Conservation (phyloP, 2,113 vertebrate species). For the Azemiops feae region DNA sequence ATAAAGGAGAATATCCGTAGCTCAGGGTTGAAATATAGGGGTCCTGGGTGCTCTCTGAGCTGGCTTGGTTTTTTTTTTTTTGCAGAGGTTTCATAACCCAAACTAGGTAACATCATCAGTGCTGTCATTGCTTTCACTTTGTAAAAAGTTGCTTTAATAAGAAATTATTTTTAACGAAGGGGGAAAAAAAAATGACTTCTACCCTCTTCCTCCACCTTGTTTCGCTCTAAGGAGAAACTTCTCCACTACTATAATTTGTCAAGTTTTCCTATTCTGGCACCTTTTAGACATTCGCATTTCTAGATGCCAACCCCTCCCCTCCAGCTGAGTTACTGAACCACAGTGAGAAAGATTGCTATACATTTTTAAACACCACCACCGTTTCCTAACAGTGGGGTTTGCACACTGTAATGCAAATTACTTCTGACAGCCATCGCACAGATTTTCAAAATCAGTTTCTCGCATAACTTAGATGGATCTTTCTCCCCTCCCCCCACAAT, state of each 20-base stretch:
- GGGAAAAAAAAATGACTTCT: not conserved
- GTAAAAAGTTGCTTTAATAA: not conserved
- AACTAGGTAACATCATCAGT: not conserved
- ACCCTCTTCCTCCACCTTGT: not conserved
- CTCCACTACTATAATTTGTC: not conserved
- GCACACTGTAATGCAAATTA: not conserved
- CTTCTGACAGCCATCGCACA: not conserved
- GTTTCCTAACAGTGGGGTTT: not conserved
- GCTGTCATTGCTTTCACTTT: not conserved
- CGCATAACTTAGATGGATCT: not conserved
- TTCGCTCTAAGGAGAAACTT: not conserved
- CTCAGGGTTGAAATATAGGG: too few relatives aligned
- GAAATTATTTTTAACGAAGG: not conserved
- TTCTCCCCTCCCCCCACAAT: not conserved
- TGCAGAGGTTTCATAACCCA: not conserved
- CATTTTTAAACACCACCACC: not conserved
- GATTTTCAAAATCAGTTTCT: not conserved
- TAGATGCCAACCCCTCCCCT: not conserved
- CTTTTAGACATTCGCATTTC: not conserved
- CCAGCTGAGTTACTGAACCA: not conserved
- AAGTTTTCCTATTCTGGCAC: not conserved
- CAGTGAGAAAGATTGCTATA: not conserved
- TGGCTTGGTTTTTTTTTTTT: too few relatives aligned
- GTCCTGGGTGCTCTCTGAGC: too few relatives aligned
- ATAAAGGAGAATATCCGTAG: not conserved